Conservation (phyloP, 2,797 vertebrate species). For the Catharus ustulatus region DNA sequence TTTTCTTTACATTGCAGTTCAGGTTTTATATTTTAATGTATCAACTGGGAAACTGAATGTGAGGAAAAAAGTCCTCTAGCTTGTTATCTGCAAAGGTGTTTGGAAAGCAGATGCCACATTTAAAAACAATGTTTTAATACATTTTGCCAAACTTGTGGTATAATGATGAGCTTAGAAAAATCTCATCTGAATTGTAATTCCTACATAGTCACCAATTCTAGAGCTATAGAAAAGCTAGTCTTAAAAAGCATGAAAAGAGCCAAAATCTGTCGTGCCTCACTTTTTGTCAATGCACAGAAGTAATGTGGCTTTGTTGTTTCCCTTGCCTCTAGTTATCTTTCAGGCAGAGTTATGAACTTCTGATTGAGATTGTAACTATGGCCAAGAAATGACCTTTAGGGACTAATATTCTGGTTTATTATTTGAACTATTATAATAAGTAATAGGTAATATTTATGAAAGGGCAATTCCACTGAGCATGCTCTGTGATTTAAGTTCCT, state of each 20-base stretch:
- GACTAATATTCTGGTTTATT: background rate
- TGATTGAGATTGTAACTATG: background rate
- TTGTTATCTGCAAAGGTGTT: background rate
- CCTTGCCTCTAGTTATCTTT: background rate
- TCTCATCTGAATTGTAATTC: background rate
- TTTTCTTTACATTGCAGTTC: conserved; percentile 25
- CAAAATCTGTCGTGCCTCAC: background rate
- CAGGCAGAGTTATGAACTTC: background rate
- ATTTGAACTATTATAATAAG: background rate
- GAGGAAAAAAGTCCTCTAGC: background rate
- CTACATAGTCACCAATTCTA: background rate
- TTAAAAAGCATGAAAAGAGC: background rate
- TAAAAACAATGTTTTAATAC: background rate
- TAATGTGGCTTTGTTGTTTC: background rate
- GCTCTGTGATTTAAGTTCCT: background rate
- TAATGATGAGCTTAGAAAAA: background rate
- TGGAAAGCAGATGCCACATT: background rate
- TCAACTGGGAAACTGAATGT: background rate
- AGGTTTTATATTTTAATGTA: background rate
- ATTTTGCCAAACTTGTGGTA: background rate
- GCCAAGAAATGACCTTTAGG: background rate
- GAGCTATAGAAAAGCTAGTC: background rate
- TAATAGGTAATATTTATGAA: background rate
- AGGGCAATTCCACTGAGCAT: background rate
- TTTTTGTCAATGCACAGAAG: background rate